Percentiles rank a stretch among this genome's conserved stretches.
Conservation (phyloP, 30 jellyfish, hydroid and myxozoan genomes). For the Mastigias papua region DNA sequence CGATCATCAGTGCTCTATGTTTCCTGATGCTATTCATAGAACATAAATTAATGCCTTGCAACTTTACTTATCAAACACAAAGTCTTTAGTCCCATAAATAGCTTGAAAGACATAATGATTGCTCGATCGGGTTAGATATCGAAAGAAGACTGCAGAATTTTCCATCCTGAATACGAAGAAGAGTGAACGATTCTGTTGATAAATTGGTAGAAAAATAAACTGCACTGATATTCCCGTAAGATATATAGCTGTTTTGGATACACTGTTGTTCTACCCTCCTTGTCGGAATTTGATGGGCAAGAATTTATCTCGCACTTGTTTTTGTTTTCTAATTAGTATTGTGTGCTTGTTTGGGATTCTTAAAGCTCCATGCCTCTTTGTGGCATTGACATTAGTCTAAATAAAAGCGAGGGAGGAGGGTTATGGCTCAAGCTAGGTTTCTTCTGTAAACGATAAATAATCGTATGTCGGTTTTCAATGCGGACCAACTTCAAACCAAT, state of each 20-base stretch:
- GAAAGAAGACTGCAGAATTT: too few species aligned
- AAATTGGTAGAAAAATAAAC: neutral
- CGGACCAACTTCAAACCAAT: constrained; percentile 55
- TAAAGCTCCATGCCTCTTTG: constrained; percentile 7
- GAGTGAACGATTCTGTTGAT: too few species aligned
- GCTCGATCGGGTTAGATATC: too few species aligned
- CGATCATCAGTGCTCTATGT: too few species aligned
- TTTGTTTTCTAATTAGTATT: constrained; percentile 4
- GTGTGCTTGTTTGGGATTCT: constrained; percentile 35
- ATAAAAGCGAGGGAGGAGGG: constrained; percentile 41
- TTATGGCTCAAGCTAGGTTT: constrained; percentile 50
- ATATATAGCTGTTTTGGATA: neutral
- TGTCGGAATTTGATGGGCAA: neutral
- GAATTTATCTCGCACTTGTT: neutral
- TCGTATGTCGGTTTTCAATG: constrained; percentile 50
- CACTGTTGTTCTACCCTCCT: neutral
- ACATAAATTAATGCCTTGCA: too few species aligned
- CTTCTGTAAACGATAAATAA: constrained; percentile 15
- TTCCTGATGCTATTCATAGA: too few species aligned
- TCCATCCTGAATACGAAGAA: too few species aligned
- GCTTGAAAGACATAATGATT: too few species aligned
- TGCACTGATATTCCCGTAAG: neutral
- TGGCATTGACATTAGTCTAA: constrained; percentile 21
- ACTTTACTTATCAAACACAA: too few species aligned
- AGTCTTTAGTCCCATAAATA: too few species aligned